Percentiles rank a stretch among this genome's conserved stretches.
Conservation (phyloP, 2,113 vertebrate genomes). For the Cisticola juncidis region DNA sequence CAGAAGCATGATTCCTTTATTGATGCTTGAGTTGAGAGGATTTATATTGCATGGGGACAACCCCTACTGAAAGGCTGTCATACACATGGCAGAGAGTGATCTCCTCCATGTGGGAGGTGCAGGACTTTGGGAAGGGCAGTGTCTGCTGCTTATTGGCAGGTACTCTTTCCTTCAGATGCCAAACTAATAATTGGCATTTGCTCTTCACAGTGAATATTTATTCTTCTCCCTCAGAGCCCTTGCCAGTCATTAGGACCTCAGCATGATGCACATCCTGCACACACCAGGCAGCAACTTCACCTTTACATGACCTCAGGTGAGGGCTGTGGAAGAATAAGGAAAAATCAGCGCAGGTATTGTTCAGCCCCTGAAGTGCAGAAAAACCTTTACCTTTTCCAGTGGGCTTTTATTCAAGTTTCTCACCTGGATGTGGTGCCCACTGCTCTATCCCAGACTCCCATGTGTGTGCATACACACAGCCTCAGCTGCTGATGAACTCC, state of each 20-base stretch:
- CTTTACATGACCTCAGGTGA: not conserved
- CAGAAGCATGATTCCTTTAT: not conserved
- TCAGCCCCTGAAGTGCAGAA: not conserved
- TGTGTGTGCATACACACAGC: rapidly evolving
- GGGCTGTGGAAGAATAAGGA: not conserved
- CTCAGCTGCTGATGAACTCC: not conserved
- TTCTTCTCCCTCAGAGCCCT: not conserved
- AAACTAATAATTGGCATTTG: not conserved
- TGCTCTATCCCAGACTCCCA: not conserved
- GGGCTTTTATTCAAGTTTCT: not conserved
- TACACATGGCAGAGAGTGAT: not conserved
- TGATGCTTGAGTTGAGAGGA: not conserved
- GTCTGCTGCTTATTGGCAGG: not conserved
- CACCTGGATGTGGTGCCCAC: not conserved
- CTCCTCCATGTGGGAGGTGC: not conserved
- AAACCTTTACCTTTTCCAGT: not conserved
- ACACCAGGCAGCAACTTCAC: not conserved
- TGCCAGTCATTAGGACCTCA: not conserved
- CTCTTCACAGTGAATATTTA: not conserved
- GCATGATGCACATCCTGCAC: not conserved
- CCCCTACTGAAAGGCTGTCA: not conserved
- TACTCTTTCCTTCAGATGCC: not conserved
- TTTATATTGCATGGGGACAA: not conserved
- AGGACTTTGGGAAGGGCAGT: not conserved
- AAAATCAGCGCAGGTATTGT: not conserved